Conservation (phyloP, 2,888 invertebrate genomes). For the Euphydryas editha region DNA sequence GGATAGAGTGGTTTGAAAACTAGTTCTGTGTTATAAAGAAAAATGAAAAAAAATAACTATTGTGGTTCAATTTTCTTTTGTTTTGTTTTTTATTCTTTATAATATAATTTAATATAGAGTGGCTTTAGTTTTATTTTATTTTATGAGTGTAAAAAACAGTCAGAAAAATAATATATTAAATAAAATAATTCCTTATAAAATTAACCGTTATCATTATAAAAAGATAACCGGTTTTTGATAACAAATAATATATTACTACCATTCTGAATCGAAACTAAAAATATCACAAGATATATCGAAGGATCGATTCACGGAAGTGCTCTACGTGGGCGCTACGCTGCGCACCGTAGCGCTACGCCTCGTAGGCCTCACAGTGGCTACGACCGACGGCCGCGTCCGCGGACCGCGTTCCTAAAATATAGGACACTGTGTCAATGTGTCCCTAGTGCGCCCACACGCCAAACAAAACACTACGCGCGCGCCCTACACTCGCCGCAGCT, state of each 20-base stretch:
- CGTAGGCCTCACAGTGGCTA: conserved; percentile 80
- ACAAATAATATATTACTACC: not conserved
- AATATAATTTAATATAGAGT: no score
- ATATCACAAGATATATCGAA: conserved; percentile 56
- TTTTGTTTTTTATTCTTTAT: not conserved
- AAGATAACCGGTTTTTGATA: no score
- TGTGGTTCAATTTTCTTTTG: not conserved
- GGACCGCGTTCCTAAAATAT: conserved; percentile 58
- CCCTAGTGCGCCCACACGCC: conserved; percentile 46
- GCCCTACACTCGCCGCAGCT: conserved; percentile 46
- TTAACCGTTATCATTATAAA: no score
- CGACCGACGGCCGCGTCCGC: conserved; percentile 64
- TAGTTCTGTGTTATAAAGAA: not conserved
- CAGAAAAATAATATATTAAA: no score
- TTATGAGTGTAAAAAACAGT: no score
- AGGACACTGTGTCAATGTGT: conserved; percentile 72
- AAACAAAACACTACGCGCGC: conserved; percentile 55
- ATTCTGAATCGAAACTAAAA: conserved; percentile 16
- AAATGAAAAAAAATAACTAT: not conserved
- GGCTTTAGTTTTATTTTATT: no score
- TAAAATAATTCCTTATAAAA: no score
- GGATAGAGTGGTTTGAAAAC: conserved; percentile 41
- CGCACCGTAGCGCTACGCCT: conserved; percentile 71
- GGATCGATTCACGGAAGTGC: conserved; percentile 67
- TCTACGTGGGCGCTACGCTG: conserved; percentile 56